phyloP scores from a whole-genome alignment of 2,888 invertebrate species.

The Ischnus inquisitorius region DNA sequence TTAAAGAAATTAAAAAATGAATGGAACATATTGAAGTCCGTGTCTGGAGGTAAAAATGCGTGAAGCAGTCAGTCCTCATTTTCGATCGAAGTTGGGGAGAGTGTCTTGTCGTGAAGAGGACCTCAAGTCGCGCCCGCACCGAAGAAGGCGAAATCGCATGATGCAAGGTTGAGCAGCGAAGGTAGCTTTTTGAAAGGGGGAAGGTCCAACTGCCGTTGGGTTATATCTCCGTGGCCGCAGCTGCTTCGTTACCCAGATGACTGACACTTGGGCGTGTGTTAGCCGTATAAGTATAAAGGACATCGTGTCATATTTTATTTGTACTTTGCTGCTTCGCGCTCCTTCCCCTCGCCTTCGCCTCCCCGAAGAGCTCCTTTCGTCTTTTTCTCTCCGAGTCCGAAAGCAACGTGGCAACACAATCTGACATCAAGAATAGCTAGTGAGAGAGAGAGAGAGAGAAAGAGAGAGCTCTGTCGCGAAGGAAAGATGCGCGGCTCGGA shows the following conservation, averaged over 20 bases:
- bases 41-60: slow-evolving; percentile 15
- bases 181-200: slow-evolving; percentile 48
- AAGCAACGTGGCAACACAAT: slow-evolving; percentile 18
- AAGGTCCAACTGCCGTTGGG: slow-evolving; percentile 60
- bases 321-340: slow-evolving; percentile 60
- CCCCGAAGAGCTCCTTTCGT: neutral
- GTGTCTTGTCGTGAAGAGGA: slow-evolving; percentile 25
- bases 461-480: slow-evolving; percentile 12
- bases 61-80: slow-evolving; percentile 13
- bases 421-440: slow-evolving; percentile 48
- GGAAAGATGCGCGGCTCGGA: slow-evolving; percentile 51
- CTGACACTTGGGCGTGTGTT: slow-evolving; percentile 69
- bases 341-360: slow-evolving; percentile 11
- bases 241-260: slow-evolving; percentile 70
- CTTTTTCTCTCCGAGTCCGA: slow-evolving; percentile 2
- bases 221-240: slow-evolving; percentile 42
- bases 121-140: neutral
- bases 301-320: slow-evolving; percentile 71
- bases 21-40: neutral
- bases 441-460: slow-evolving; percentile 18
- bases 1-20: neutral
- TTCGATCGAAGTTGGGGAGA: slow-evolving; percentile 45
- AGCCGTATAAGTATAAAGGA: slow-evolving; percentile 71
- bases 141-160: slow-evolving; percentile 60
- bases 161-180: slow-evolving; percentile 58